Evolutionary conservation across 2,113 vertebrate species (phyloP), one percentile per base, ranked within the genome.

Genomic region (Rallus limicola): DNA sequence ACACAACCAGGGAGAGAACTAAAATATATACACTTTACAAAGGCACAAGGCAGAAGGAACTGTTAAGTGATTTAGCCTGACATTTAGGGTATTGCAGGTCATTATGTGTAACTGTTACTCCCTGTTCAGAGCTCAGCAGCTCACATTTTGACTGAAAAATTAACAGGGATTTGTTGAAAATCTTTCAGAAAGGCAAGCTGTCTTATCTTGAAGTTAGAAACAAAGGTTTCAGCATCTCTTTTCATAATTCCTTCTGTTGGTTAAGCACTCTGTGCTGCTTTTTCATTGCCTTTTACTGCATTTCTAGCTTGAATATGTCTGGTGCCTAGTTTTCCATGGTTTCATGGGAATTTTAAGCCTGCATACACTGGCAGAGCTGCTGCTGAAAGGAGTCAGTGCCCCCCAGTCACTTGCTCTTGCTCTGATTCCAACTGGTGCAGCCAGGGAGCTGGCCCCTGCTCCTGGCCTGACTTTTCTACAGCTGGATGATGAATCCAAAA

Each of bases 21-120:
- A 33, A 92, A 70, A 76, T 65, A 56, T 4, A 53, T 55, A 31
- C 25, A 28, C 0, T 0, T 90, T 82, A 86, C 59, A 16, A 20
- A 53, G 72, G 53, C 8, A 64, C 7, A 38, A 91, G 53, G 58
- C 77, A 93, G 70, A 93, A 92, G 88, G 62, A 92, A 2, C 65
- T 50, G 36, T 17, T 72, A 56, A 63, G 67, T 91, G 75, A 86
- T 72, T 83, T 23, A 69, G 69, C 36, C 40, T 96, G 88, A 85
- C 62, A 78, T 96, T 84, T 65, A 20, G 92, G 83, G 40, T 86
- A 48, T 83, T 88, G 46, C 84, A 62, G 76, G 88, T 88, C 81
- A 52, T 94, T 65, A 50, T 0, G 3, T 79, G 74, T 50, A 90
- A 59, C 88, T 93, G 38, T 76, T 91, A 72, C 53, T 78, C 92